Evolutionary conservation across 2,113 vertebrate genomes (phyloP), one percentile per base, ranked within the genome.

Genomic region (Malaclemys terrapin): DNA sequence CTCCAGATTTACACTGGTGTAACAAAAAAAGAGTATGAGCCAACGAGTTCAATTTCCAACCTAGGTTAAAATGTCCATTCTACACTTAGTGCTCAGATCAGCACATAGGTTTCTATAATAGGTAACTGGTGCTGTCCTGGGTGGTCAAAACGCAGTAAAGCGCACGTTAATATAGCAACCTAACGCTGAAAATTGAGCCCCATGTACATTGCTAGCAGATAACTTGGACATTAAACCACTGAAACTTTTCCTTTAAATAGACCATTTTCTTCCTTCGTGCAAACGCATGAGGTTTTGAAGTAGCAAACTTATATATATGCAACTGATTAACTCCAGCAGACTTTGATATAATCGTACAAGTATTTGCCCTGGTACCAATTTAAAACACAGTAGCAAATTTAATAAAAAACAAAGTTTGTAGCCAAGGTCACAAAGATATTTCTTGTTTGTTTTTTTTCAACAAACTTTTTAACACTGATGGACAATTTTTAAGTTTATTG

Each of bases 331-430:
- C 89, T 98, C 95, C 97, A 98, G 95, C 54, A 94, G 95, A 82
- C 95, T 98, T 97, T 95, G 96, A 97, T 94, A 96, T 79, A 98
- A 97, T 93, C 90, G 14, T 96, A 80, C 89, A 97, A 97, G 88
- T 92, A 97, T 96, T 93, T 97, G 86, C 72, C 91, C 97, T 98
- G 97, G 94, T 98, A 97, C 96, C 95, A 97, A 97, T 97, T 98
- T 94, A 97, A 97, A 97, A 95, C 95, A 96, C 95, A 96, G 98
- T 97, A 98, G 97, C 97, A 96, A 24, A 24, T 98, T 97, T 94
- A 96, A 97, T 93, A 95, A 95, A 97, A 97, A 96, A 69, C 89
- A 95, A 95, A 96, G 88, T 95, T 97, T 98, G 93, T 93, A 97
- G 96, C 89, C 91, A 93, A 97, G 82, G 38, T 91, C 91, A 96